Percentiles rank a stretch among this genome's conserved stretches.
Evolutionary conservation across 2,888 invertebrate species (phyloP).

Genomic region (Meteorus cinctellus): DNA sequence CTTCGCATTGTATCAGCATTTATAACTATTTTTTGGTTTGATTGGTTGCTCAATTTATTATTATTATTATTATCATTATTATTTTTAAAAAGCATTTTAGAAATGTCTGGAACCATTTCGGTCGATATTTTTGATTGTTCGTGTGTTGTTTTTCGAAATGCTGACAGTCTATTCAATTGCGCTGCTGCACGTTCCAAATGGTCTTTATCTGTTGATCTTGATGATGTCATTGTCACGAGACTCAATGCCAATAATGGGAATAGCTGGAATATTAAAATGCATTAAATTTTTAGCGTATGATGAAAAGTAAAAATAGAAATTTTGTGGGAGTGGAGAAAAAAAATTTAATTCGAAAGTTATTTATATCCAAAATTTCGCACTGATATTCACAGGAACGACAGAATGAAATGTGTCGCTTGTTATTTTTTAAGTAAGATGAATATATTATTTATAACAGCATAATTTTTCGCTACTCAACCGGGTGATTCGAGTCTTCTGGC

Average conservation of each 20-base stretch:
- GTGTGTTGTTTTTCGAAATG: slow-evolving; percentile 56
- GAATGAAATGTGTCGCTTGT: neutral
- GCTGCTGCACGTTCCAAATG: slow-evolving; percentile 58
- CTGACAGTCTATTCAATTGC: slow-evolving; percentile 65
- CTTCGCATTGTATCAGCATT: slow-evolving; percentile 52
- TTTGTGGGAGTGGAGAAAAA: neutral
- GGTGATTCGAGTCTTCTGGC: neutral
- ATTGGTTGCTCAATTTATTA: slow-evolving; percentile 29
- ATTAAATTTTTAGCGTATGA: neutral
- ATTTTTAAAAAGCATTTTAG: slow-evolving; percentile 20
- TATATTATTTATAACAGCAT: neutral
- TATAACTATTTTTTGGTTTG: slow-evolving; percentile 47
- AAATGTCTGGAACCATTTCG: slow-evolving; percentile 30
- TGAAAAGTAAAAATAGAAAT: neutral
- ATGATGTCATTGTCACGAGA: slow-evolving; percentile 54
- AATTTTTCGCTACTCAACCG: neutral
- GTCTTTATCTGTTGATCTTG: slow-evolving; percentile 49
- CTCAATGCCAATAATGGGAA: slow-evolving; percentile 54
- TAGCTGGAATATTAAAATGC: slow-evolving; percentile 53
- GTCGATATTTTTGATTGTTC: slow-evolving; percentile 28
- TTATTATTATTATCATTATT: slow-evolving; percentile 24
- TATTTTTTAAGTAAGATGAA: neutral
- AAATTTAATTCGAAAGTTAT: neutral
- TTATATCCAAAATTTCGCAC: neutral
- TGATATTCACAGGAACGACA: neutral